Base-by-base conservation (phyloP, 2,797 vertebrate species). In the Podarcis siculus region DNA sequence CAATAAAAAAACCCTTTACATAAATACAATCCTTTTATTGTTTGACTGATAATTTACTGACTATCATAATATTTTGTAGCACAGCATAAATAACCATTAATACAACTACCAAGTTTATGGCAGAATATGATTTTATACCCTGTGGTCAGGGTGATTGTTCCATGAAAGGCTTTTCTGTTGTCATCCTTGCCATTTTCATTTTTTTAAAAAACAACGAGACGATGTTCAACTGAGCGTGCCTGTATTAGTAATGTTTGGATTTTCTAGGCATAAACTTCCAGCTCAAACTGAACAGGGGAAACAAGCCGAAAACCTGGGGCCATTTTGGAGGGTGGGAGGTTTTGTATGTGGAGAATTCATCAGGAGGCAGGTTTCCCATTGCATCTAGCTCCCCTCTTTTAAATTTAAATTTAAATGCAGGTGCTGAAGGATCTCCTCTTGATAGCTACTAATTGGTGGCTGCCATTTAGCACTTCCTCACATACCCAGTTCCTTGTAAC, bases 81-180 rank as follows among this genome's bases (percentile, higher is more conserved):
- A 85, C 15, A 76, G 30, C 17, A 83, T 83, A 73, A 83, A 85
- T 76, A 76, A 64, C 17, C 55, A 85, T 84, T 61, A 84, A 76
- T 23, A 12, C 15, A 66, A 35, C 72, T 64, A 61, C 76, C 35
- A 75, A 39, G 12, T 61, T 76, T 37, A 85, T 19, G 15, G 7
- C 49, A 85, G 35, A 76, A 39, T 78, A 49, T 66, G 58, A 78
- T 64, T 78, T 61, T 45, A 64, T 78, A n/a, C 37, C n/a, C 17
- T 45, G 73, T 12, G 42, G 58, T 32, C 30, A 32, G 75, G 10
- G 17, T 67, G 75, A 78, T 78, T 85, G 8, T 32, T 85, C 37
- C 75, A 78, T 86, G 61, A 86, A 58, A 8, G 25, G 58, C 8
- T n/a, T 85, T 85, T n/a, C 55, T 76, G 4, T n/a, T 85, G 73